Evolutionary conservation across 2,888 invertebrate species (phyloP), one percentile per base, ranked within the genome.

Genomic region (Cantharis rustica): DNA sequence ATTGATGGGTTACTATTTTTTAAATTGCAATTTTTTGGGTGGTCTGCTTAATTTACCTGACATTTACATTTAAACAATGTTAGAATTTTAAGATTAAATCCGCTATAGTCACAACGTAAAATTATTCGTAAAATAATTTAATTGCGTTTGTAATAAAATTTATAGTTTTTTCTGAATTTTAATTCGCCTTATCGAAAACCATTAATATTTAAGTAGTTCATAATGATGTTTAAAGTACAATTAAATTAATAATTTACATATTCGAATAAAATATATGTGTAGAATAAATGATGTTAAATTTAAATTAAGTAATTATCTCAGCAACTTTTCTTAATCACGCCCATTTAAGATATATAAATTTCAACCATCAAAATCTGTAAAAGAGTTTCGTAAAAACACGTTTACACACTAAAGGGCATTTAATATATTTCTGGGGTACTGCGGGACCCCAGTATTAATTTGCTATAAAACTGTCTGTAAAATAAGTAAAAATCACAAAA

Each of bases 161-260:
- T 76, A 76, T 76, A 66, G 63, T 64, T 15, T 66, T 69, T 64
- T 63, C 71, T 71, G 76, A 79, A 80, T 79, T 81, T 79, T 76
- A 80, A 81, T 80, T 80, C 80, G 80, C 71, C 23, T 73, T 80
- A 74, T 76, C 66, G 73, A 68, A 61, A 74, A 63, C 61, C 68
- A 75, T 79, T 75, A 79, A 79, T 77, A 73, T 74, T 76, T 73
- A 77, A 77, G 76, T 75, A 77, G 79, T 69, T 75, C 80, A 80
- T 81, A 80, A 81, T 79, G 79, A 77, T 79, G 78, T 79, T 80
- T 80, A 79, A 79, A 69, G 75, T 79, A 80, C 80, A 81, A 82
- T 82, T 82, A 81, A 79, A 82, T 81, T 82, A 82, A 82, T 47
- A 47, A 47, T 47, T 47, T 47, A 47, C 47, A 47, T 47, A 47